These are phyloP conservation scores for Morbakka virulenta DNA, from an alignment of 30 jellyfish, hydroid and myxozoan species.

Conservation along the genomic window DNA sequence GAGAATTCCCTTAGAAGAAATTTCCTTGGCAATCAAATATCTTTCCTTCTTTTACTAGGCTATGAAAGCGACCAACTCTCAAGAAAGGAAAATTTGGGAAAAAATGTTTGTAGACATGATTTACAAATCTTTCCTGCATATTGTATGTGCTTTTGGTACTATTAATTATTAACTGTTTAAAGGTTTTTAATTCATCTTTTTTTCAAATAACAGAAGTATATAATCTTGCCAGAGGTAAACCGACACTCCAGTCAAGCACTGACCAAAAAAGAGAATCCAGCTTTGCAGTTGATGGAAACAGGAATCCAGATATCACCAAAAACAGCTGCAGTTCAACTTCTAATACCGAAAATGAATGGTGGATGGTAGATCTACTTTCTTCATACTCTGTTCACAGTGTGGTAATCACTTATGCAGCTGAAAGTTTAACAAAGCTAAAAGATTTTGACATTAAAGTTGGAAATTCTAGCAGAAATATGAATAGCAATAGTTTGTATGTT, in stretches of 20 bases:
- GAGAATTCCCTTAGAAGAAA: no score
- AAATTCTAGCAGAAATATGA: background rate
- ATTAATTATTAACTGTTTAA: no score
- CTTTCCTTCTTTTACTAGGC: no score
- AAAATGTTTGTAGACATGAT: no score
- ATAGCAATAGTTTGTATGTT: no score
- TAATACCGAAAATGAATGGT: background rate
- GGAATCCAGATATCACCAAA: background rate
- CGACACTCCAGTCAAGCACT: background rate
- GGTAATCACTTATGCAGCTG: background rate
- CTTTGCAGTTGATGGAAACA: background rate
- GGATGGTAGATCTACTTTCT: background rate
- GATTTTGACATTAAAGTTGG: background rate
- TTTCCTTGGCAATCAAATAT: no score
- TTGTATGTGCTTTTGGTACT: no score
- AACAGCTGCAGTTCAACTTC: background rate
- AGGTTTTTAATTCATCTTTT: no score
- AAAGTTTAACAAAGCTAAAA: background rate
- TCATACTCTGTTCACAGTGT: background rate
- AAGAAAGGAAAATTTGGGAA: no score
- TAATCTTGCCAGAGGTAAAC: background rate
- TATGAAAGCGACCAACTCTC: no score
- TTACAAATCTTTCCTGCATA: no score
- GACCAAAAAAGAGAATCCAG: background rate
- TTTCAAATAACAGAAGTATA: background rate